Conservation (phyloP, 2,888 invertebrate genomes). For the Zeuzera pyrina region DNA sequence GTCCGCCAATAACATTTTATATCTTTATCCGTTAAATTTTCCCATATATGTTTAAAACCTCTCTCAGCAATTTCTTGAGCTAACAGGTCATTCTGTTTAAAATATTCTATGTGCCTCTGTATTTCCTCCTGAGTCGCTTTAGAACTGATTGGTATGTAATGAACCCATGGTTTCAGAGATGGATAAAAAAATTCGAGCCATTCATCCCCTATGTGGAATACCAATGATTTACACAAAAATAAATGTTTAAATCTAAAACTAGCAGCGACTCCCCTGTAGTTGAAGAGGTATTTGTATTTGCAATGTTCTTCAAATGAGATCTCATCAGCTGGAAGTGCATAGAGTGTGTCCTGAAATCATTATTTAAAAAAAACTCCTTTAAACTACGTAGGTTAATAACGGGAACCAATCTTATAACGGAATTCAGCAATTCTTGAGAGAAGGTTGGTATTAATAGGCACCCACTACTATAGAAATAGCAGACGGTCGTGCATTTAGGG, state of each 20-base stretch:
- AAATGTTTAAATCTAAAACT: slow-evolving; percentile 97
- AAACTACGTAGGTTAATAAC: not conserved
- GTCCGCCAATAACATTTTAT: slow-evolving; percentile 90
- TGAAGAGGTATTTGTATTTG: slow-evolving; percentile 93
- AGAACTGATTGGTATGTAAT: slow-evolving; percentile 88
- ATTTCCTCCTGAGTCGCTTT: slow-evolving; percentile 79
- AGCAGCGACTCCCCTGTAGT: slow-evolving; percentile 97
- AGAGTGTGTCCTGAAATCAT: slow-evolving; percentile 84
- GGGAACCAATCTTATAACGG: no score
- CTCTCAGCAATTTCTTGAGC: slow-evolving; percentile 85
- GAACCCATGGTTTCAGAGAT: slow-evolving; percentile 93
- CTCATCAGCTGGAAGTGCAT: slow-evolving; percentile 87
- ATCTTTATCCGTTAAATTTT: slow-evolving; percentile 86
- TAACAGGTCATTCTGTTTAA: slow-evolving; percentile 80
- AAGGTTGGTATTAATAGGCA: no score
- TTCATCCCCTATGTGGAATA: slow-evolving; percentile 94
- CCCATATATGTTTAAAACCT: slow-evolving; percentile 88
- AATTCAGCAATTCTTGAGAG: no score
- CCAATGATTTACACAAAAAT: slow-evolving; percentile 91
- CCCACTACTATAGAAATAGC: no score
- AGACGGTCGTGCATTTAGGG: not conserved
- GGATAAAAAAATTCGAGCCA: slow-evolving; percentile 97
- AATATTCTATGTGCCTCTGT: slow-evolving; percentile 82
- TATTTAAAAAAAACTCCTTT: slow-evolving; percentile 1
- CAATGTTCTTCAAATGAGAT: slow-evolving; percentile 94